phyloP scores from a whole-genome alignment of 37 sponge, comb jelly and placozoan genomes.

The Aplysina aerophoba region DNA sequence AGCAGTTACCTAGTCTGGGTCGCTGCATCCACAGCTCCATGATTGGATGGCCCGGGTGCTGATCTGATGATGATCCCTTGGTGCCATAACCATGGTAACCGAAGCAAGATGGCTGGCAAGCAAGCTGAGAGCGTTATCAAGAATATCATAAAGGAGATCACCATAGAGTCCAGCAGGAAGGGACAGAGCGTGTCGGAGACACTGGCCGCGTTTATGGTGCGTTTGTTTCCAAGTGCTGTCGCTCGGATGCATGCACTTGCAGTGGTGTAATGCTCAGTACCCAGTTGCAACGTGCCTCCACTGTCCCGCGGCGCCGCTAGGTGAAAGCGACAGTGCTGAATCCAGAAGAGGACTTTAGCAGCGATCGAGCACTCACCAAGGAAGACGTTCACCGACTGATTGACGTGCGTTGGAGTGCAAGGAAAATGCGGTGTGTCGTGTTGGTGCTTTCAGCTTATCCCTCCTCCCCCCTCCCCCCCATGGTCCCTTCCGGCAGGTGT shows the following conservation, averaged over 20 bases:
- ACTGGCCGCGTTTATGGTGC: constrained; percentile 96
- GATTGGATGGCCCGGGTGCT: too few relatives aligned
- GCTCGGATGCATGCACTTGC: too few relatives aligned
- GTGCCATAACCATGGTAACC: constrained; percentile 3
- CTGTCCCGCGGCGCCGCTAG: too few relatives aligned
- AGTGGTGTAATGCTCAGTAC: too few relatives aligned
- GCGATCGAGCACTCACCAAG: constrained; percentile 93
- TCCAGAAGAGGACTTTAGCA: constrained; percentile 97
- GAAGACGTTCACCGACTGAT: constrained; percentile 95
- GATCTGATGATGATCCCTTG: too few relatives aligned
- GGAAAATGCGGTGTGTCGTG: too few relatives aligned
- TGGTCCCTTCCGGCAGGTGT: constrained; percentile 66
- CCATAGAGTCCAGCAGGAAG: constrained; percentile 79
- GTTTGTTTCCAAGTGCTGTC: too few relatives aligned
- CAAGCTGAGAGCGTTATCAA: constrained; percentile 98
- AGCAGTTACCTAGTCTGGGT: too few relatives aligned
- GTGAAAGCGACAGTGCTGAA: constrained; percentile 95
- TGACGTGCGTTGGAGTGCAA: constrained; percentile 37
- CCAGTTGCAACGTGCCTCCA: too few relatives aligned
- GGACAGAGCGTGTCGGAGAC: constrained; percentile 93
- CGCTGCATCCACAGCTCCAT: too few relatives aligned
- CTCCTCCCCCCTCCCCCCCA: background rate
- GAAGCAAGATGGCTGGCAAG: constrained; percentile 51
- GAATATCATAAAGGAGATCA: constrained; percentile 94
- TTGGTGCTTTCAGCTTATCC: too few relatives aligned